These are phyloP conservation scores for Apotomis capreana DNA, from an alignment of 2,888 invertebrate species.

Conservation along the genomic window DNA sequence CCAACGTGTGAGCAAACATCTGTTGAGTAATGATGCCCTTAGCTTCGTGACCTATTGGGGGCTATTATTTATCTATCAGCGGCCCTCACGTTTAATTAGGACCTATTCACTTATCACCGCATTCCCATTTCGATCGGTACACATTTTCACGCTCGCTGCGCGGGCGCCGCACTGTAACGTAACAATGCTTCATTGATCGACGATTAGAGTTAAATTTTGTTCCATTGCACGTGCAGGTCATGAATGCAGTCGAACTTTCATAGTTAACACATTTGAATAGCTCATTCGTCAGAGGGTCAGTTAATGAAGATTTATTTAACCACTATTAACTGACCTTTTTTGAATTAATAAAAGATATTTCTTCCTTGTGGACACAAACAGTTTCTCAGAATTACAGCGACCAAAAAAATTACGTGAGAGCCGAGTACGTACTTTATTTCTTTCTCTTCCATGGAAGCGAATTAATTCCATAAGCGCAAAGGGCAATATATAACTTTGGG, in stretches of 20 bases:
- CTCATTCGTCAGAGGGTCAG: constrained; percentile 14
- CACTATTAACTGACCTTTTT: constrained; percentile 2
- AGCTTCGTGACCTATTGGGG: constrained; percentile 64
- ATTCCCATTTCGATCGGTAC: constrained; percentile 71
- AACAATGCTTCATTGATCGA: constrained; percentile 63
- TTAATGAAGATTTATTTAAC: constrained; percentile 27
- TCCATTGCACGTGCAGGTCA: constrained; percentile 44
- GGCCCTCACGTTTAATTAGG: constrained; percentile 74
- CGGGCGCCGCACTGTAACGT: constrained; percentile 56
- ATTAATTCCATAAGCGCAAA: constrained; percentile 45
- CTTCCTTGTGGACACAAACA: not conserved
- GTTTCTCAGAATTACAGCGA: constrained; percentile 7
- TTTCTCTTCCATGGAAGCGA: constrained; percentile 28
- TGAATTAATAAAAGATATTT: not conserved
- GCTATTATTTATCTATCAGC: constrained; percentile 64
- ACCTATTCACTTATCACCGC: constrained; percentile 75
- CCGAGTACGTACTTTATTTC: constrained; percentile 26
- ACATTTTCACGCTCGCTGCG: constrained; percentile 67
- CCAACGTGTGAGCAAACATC: constrained; percentile 52
- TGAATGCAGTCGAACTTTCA: constrained; percentile 23
- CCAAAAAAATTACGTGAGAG: constrained; percentile 11
- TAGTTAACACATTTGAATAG: constrained; percentile 33
- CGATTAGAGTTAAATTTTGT: constrained; percentile 61
- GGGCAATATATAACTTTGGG: constrained; percentile 56
- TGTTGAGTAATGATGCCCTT: constrained; percentile 53